phyloP scores from a whole-genome alignment of 1,140 invertebrate species.

The Drosophila quadrilineata region DNA sequence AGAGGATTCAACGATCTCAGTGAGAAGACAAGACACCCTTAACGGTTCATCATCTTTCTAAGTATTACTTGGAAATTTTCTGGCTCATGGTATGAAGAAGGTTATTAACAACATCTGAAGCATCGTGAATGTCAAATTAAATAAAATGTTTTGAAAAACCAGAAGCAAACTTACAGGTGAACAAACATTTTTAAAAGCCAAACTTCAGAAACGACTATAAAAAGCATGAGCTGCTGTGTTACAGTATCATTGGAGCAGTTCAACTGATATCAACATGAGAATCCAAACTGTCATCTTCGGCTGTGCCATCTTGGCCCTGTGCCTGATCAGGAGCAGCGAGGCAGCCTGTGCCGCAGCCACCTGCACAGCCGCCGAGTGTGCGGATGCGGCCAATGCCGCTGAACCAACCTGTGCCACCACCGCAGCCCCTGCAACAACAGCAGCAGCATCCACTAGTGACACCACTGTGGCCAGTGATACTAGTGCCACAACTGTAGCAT shows the following conservation, averaged over 20 bases:
- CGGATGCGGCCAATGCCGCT: not conserved
- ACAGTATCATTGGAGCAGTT: not conserved
- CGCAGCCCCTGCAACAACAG: not conserved
- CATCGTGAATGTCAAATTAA: too few relatives aligned
- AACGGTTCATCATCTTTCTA: too few relatives aligned
- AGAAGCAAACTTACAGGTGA: too few relatives aligned
- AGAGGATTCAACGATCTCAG: too few relatives aligned
- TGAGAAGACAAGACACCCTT: too few relatives aligned
- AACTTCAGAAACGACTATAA: not conserved
- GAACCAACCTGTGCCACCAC: not conserved
- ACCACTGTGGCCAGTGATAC: too few relatives aligned
- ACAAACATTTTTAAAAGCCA: too few relatives aligned
- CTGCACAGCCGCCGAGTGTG: not conserved
- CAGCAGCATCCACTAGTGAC: not conserved
- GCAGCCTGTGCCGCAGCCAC: not conserved
- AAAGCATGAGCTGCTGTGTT: not conserved
- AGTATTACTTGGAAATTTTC: too few relatives aligned
- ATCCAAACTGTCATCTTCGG: slow-evolving; percentile 1
- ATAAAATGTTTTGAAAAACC: too few relatives aligned
- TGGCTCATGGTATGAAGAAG: too few relatives aligned
- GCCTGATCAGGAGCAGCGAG: not conserved
- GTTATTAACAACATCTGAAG: too few relatives aligned
- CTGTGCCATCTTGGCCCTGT: not conserved
- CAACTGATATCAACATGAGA: not conserved
- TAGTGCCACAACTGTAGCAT: not conserved